Conservation (phyloP, 1,140 invertebrate species). For the Alviniconcha marisindica region DNA sequence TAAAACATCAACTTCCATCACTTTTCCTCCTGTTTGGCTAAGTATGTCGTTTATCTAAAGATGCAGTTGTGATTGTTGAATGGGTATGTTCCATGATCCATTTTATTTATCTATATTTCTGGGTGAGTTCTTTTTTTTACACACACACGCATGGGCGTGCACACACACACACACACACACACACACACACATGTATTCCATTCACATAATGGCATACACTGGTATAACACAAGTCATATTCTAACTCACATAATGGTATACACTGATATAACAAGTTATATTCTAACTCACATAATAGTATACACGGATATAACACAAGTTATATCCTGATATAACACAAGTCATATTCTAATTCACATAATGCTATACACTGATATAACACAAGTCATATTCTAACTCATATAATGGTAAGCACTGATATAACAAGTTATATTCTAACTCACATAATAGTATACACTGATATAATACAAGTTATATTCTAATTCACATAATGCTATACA, state of each 20-base stretch:
- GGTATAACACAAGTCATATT: neutral
- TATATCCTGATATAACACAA: neutral
- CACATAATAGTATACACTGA: too few species aligned
- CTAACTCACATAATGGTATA: neutral
- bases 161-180: constrained; percentile 14
- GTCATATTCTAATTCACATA: neutral
- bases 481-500: neutral
- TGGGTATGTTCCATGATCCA: too few species aligned
- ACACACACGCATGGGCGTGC: neutral
- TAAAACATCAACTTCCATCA: too few species aligned
- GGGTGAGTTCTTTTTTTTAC: too few species aligned
- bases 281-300: neutral
- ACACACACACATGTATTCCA: neutral
- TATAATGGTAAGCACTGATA: neutral
- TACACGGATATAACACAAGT: too few species aligned
- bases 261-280: neutral
- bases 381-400: neutral
- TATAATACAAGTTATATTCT: too few species aligned
- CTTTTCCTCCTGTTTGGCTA: too few species aligned
- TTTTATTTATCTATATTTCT: too few species aligned
- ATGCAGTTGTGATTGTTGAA: too few species aligned
- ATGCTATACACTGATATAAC: neutral
- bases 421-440: neutral
- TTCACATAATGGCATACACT: neutral
- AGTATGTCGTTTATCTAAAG: too few species aligned